phyloP scores from a whole-genome alignment of 2,797 vertebrate genomes.

The Takifugu ocellatus region DNA sequence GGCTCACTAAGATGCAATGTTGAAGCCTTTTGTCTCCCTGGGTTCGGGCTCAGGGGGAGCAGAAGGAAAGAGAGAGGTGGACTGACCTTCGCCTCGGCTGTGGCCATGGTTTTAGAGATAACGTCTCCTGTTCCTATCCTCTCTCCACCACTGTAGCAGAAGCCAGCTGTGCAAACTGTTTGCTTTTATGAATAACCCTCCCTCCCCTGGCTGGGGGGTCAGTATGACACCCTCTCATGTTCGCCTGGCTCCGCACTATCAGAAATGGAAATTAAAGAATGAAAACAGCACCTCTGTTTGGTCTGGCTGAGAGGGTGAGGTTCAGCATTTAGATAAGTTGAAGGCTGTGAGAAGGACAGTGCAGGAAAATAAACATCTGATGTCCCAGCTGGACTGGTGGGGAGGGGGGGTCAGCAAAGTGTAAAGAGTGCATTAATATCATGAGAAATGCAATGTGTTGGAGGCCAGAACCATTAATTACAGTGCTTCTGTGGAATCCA shows the following conservation, averaged over 20 bases:
- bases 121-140: slow-evolving; percentile 54
- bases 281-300: slow-evolving; percentile 70
- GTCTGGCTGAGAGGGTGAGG: slow-evolving; percentile 58
- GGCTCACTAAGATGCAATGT: slow-evolving; percentile 47
- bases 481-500: slow-evolving; percentile 21
- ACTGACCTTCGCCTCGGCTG: slow-evolving; percentile 33
- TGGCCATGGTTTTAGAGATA: slow-evolving; percentile 50
- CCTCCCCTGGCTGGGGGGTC: slow-evolving; percentile 45
- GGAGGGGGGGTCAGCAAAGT: slow-evolving; percentile 20
- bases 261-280: slow-evolving; percentile 48
- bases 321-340: slow-evolving; percentile 31
- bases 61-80: slow-evolving; percentile 18
- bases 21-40: slow-evolving; percentile 53
- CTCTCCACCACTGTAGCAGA: slow-evolving; percentile 44
- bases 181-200: slow-evolving; percentile 2
- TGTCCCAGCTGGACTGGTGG: slow-evolving; percentile 14
- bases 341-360: slow-evolving; percentile 38
- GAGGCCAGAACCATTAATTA: slow-evolving; percentile 11
- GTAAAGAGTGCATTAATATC: slow-evolving; percentile 27
- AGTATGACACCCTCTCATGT: slow-evolving; percentile 49
- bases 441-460: slow-evolving; percentile 51
- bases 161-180: slow-evolving; percentile 19
- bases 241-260: slow-evolving; percentile 58
- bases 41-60: slow-evolving; percentile 36
- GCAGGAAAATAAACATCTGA: slow-evolving; percentile 55